phyloP scores from a whole-genome alignment of 2,797 vertebrate species.

The Cetoscarus ocellatus region DNA sequence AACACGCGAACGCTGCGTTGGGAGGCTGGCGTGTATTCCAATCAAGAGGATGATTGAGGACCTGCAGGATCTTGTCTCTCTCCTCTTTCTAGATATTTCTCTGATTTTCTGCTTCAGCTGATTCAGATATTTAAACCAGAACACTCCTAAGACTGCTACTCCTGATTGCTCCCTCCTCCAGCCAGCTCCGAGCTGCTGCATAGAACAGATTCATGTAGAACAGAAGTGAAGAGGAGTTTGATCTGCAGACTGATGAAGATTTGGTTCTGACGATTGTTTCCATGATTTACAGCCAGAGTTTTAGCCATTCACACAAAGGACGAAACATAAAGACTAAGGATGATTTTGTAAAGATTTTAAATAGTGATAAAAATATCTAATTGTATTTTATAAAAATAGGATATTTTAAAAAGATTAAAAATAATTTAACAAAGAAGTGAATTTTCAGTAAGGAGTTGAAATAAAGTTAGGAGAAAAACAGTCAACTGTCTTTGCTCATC shows the following conservation, averaged over 20 bases:
- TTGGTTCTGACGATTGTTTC: constrained; percentile 11
- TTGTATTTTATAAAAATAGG: too few species aligned
- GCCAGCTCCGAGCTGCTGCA: constrained; percentile 21
- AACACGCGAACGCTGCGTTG: constrained; percentile 87
- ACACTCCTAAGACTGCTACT: constrained; percentile 9
- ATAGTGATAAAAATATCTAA: neutral
- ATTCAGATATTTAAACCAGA: constrained; percentile 26
- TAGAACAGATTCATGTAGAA: neutral
- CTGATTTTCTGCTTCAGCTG: constrained; percentile 5
- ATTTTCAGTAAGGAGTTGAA: too few species aligned
- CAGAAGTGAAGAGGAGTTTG: constrained; percentile 4
- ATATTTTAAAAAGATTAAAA: too few species aligned
- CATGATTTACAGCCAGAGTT: constrained; percentile 3
- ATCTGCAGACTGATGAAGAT: constrained; percentile 4
- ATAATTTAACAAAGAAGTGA: too few species aligned
- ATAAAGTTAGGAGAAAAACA: too few species aligned
- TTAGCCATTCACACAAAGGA: neutral
- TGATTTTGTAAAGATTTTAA: neutral
- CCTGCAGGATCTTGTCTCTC: neutral
- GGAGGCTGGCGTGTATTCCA: constrained; percentile 88
- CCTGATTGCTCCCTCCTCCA: constrained; percentile 42
- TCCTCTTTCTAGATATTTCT: neutral
- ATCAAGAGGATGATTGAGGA: constrained; percentile 59
- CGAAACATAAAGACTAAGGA: constrained; percentile 17
- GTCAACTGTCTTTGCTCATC: too few species aligned